These are phyloP conservation scores for Clitarchus hookeri DNA, from an alignment of 2,888 invertebrate species.

Conservation along the genomic window DNA sequence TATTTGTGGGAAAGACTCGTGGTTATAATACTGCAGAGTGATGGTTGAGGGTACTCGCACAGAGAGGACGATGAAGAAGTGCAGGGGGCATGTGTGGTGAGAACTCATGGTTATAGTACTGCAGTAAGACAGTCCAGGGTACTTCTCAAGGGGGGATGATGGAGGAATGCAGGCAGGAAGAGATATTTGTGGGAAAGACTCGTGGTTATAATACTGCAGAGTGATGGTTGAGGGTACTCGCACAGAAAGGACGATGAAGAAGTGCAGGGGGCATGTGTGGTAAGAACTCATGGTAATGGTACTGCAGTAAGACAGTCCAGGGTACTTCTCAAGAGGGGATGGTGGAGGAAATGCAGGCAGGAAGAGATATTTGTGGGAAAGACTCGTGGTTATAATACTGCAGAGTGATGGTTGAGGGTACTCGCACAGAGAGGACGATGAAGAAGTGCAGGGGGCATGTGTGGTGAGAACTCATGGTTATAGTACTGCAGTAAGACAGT, in stretches of 20 bases:
- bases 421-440: slow-evolving; percentile 42
- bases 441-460: too few relatives aligned
- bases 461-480: too few relatives aligned
- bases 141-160: slow-evolving; percentile 44
- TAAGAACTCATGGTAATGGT: slow-evolving; percentile 7
- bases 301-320: slow-evolving; percentile 49
- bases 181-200: neutral
- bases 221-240: slow-evolving; percentile 50
- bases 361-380: neutral
- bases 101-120: slow-evolving; percentile 23
- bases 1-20: too few relatives aligned
- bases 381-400: slow-evolving; percentile 19
- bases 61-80: slow-evolving; percentile 29
- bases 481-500: too few relatives aligned
- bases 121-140: slow-evolving; percentile 50
- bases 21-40: too few relatives aligned
- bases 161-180: too few relatives aligned
- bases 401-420: slow-evolving; percentile 51
- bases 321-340: too few relatives aligned
- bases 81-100: too few relatives aligned
- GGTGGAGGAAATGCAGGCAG: too few relatives aligned
- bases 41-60: slow-evolving; percentile 44
- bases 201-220: slow-evolving; percentile 35
- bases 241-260: slow-evolving; percentile 37
- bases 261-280: too few relatives aligned